Percentiles rank a stretch among this genome's conserved stretches.
Evolutionary conservation across 2,888 invertebrate genomes (phyloP).

Genomic region (Ochropacha duplaris): DNA sequence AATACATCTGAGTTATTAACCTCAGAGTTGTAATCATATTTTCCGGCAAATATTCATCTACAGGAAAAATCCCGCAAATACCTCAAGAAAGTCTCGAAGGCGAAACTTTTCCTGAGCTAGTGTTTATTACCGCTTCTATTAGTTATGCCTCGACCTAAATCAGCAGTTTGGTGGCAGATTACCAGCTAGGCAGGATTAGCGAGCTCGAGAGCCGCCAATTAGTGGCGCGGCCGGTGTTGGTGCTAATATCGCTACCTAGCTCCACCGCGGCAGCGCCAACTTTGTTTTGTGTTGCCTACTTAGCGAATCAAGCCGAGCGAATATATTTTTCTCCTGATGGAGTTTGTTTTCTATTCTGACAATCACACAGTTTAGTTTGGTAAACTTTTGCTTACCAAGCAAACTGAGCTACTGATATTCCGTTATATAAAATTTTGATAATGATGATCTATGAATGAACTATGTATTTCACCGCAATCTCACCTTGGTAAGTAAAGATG

Average conservation of each 20-base stretch:
- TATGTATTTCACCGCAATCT: no score
- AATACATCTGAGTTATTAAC: neutral
- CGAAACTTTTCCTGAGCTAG: constrained; percentile 20
- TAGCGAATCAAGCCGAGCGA: neutral
- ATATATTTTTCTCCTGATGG: neutral
- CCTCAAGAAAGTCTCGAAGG: constrained; percentile 15
- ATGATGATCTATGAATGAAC: no score
- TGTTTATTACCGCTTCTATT: constrained; percentile 27
- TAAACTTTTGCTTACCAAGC: neutral
- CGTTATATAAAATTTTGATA: no score
- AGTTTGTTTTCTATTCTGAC: neutral
- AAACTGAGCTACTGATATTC: neutral
- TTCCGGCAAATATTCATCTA: neutral
- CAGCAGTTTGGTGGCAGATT: constrained; percentile 6
- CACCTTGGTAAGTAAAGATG: no score
- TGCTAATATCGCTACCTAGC: neutral
- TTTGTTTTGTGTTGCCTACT: constrained; percentile 16
- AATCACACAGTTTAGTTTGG: neutral
- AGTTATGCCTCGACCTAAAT: constrained; percentile 21
- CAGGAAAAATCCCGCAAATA: constrained; percentile 6
- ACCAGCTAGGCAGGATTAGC: constrained; percentile 19
- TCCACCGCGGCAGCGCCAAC: constrained; percentile 7
- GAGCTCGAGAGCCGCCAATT: constrained; percentile 24
- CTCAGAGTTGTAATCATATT: neutral
- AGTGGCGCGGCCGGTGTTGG: constrained; percentile 13